A percentile compares a stretch with the other conserved stretches of the same genome.
Evolutionary conservation across 1,140 invertebrate genomes (phyloP).

Genomic region (Grapholita molesta): DNA sequence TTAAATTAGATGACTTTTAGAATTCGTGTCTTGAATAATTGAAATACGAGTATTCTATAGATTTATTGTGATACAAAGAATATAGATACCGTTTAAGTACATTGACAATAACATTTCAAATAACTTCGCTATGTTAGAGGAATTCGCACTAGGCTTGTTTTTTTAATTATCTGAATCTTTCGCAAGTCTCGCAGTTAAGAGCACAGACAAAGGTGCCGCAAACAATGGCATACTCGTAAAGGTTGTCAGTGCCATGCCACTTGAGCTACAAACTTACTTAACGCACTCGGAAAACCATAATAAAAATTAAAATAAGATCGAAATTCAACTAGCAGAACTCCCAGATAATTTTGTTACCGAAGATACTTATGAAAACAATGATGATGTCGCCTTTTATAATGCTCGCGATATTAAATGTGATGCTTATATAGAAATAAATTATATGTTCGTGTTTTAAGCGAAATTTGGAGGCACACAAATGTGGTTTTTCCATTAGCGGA

Average conservation of each 20-base stretch:
- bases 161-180: constrained; percentile 11
- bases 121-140: not conserved
- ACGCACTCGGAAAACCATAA: not conserved
- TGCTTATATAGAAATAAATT: not conserved
- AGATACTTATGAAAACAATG: constrained; percentile 10
- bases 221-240: constrained; percentile 12
- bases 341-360: not conserved
- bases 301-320: not conserved
- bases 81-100: no score
- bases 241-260: constrained; percentile 15
- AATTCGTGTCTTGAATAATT: no score
- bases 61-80: no score
- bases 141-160: not conserved
- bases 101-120: no score
- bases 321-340: not conserved
- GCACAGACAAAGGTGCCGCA: constrained; percentile 10
- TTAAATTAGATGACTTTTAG: no score
- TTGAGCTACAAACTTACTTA: constrained; percentile 2
- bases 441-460: not conserved
- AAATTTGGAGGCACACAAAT: not conserved
- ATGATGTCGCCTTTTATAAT: constrained; percentile 10
- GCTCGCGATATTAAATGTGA: not conserved
- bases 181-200: constrained; percentile 6
- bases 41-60: no score
- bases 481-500: not conserved